Evolutionary conservation across 2,888 invertebrate species (phyloP), one percentile per base, ranked within the genome.

Genomic region (Aphidoletes aphidimyza): DNA sequence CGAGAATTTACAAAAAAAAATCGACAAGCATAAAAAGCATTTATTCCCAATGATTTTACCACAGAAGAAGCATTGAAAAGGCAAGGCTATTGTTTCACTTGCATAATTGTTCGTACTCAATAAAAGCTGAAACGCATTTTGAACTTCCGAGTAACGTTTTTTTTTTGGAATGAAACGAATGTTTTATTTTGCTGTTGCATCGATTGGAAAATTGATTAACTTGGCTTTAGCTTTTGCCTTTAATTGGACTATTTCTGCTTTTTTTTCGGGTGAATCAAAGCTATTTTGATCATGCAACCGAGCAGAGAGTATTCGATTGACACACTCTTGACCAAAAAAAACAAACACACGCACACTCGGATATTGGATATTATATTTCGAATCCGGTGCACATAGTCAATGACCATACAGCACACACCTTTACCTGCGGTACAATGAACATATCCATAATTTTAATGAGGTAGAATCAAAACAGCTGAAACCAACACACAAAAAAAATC

Each of bases 351-450:
- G n/a, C n/a, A 30, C 69, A 69, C 30, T 69, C 69, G 69, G 69
- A 69, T 69, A 69, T 69, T 30, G 69, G 34, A 69, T 69, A 69
- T 69, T 69, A 69, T 30, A 30, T 69, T 69, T 69, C 69, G 69
- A 69, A 34, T 69, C 69, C 69, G 69, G 69, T 69, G 69, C 69
- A 69, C 69, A 69, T 69, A 69, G 30, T 69, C 69, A 69, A 69
- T 69, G 69, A 69, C 69, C 69, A 69, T 69, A 69, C 69, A 69
- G 30, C 17, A 47, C 69, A 69, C 69, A 69, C 69, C 69, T 69
- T 69, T n/a, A n/a, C 69, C 11, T 0, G 0, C 30, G 14, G 14
- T 34, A 69, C 69, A 69, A 69, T 69, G 69, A 69, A 30, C 69
- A 69, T 3, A 69, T 26, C 54, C 54, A 54, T 54, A 26, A 54